Base-by-base conservation (phyloP, 2,113 vertebrate genomes). In the Forbesichthys agassizii region DNA sequence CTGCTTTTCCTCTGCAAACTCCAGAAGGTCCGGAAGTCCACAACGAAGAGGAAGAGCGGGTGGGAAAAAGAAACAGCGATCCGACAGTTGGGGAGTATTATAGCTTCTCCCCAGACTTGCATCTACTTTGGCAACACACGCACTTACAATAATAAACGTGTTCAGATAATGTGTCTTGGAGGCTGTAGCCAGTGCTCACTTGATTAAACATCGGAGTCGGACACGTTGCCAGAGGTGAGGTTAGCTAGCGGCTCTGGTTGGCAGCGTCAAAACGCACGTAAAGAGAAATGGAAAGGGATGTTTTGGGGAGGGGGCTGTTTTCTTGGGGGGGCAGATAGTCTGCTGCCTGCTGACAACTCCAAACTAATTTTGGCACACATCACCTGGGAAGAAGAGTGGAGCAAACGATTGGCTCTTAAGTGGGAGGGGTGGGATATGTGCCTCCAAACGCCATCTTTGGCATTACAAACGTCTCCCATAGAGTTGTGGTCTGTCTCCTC, bases 201-300 rank as follows among this genome's bases (percentile, higher is more conserved):
- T 93, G 92, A 93, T 93, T 93, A 91, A 92, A 92, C 91, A 88
- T 81, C 91, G 91, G 91, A 92, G 92, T 93, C 90, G 90, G 92
- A 90, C 89, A 83, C 33, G 53, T 83, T 92, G 89, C 92, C 93
- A 93, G 92, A 92, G 91, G 90, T 92, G 91, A 93, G 92, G 90
- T 93, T 93, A 92, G 91, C 88, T 90, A 93, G 92, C 90, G 89
- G 91, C 82, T 90, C 87, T 71, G 82, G 79, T 84, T 91, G 91
- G 89, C 93, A 92, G 92, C 79, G 92, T 91, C 90, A 91, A 93
- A 87, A 82, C 81, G 80, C 81, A 88, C 87, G 87, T 91, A 91
- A 92, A 88, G 80, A 90, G 27, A 27, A 27, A 27, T 27, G 27
- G 27, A 27, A 27, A 2, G 27, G 27, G 27, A 2, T 27, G 27